Percentiles rank a stretch among this genome's conserved stretches.
These are phyloP conservation scores for Arizona elegans DNA, from an alignment of 2,113 vertebrate species.

Conservation along the genomic window DNA sequence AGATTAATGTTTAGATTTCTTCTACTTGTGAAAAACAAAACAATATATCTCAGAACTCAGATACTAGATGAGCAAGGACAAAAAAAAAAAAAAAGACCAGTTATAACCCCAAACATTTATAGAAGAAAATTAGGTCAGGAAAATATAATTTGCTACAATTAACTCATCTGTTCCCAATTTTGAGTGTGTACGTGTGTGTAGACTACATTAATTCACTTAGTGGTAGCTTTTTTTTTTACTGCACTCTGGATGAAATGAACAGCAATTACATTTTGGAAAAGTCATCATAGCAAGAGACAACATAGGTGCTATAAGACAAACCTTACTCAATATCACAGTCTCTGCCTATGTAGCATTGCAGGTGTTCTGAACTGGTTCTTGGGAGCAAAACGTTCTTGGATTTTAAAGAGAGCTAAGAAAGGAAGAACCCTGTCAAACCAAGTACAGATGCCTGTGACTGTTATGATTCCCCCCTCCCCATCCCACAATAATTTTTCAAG, in stretches of 20 bases:
- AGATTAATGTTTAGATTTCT: background rate
- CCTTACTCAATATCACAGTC: background rate
- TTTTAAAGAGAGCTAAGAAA: background rate
- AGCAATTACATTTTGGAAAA: background rate
- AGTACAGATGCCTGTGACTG: background rate
- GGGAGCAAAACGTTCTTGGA: background rate
- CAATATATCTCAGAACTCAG: background rate
- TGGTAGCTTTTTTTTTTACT: background rate
- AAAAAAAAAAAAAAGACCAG: background rate
- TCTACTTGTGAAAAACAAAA: background rate
- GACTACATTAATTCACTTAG: background rate
- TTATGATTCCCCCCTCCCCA: background rate
- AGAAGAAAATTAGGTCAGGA: constrained; percentile 1
- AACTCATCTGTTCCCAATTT: background rate
- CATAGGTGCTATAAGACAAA: background rate
- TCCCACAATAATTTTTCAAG: background rate
- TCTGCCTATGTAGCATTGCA: background rate
- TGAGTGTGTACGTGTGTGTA: background rate
- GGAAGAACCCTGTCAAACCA: background rate
- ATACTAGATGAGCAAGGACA: background rate
- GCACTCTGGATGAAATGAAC: background rate
- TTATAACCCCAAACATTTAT: background rate
- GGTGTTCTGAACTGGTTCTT: background rate
- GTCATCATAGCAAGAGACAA: background rate
- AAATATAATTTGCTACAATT: background rate